phyloP scores from a whole-genome alignment of 2,113 vertebrate species.

The Antigone vipio region DNA sequence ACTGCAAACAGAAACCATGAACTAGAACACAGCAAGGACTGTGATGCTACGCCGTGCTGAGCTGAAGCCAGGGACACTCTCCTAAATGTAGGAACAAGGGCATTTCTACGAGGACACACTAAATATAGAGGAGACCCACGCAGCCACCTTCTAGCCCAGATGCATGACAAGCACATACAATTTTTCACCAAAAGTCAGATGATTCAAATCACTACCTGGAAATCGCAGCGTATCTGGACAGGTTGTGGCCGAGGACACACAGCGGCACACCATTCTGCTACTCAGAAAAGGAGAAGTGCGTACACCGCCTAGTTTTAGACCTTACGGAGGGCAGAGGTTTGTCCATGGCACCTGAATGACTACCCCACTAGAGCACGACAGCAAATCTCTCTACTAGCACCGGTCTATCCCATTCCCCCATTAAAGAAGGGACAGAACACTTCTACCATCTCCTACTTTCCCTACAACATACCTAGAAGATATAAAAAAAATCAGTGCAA shows the following conservation, averaged over 20 bases:
- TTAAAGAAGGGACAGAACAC: not conserved
- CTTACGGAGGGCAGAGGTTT: not conserved
- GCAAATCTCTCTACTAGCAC: not conserved
- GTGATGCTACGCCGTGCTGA: not conserved
- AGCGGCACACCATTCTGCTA: not conserved
- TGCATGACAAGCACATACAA: not conserved
- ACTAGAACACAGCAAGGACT: not conserved
- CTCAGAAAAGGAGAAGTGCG: not conserved
- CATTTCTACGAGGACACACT: not conserved
- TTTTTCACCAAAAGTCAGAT: not conserved
- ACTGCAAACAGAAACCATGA: not conserved
- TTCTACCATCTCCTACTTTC: not conserved
- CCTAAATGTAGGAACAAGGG: not conserved
- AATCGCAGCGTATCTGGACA: not conserved
- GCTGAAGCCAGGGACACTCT: not conserved
- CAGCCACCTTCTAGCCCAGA: not conserved
- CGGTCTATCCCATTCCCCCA: not conserved
- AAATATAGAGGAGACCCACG: not conserved
- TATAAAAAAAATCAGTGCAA: not conserved
- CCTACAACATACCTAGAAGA: not conserved
- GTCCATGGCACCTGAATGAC: not conserved
- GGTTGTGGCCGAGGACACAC: not conserved
- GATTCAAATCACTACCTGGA: not conserved
- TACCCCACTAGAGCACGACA: rapidly evolving
- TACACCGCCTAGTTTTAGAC: not conserved